phyloP scores from a whole-genome alignment of 2,888 invertebrate species.

The Boloria euphrosyne region DNA sequence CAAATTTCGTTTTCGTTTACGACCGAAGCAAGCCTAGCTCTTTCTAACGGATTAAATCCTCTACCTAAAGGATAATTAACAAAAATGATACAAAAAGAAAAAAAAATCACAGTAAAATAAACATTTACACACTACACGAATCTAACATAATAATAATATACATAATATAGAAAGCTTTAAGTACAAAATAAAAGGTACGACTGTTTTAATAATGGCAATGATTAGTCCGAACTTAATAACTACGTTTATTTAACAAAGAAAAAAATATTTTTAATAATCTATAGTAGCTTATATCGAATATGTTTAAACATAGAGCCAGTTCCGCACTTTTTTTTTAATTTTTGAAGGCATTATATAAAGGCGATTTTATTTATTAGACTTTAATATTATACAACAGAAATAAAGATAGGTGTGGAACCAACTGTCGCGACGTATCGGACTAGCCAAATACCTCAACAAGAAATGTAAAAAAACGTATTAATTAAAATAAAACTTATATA shows the following conservation, averaged over 20 bases:
- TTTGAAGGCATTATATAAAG: slow-evolving; percentile 9
- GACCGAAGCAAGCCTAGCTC: slow-evolving; percentile 59
- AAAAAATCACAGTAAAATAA: slow-evolving; percentile 75
- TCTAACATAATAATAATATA: slow-evolving; percentile 42
- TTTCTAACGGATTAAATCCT: slow-evolving; percentile 71
- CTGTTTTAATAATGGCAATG: slow-evolving; percentile 67
- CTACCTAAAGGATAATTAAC: slow-evolving; percentile 54
- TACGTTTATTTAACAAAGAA: slow-evolving; percentile 23
- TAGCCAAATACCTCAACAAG: slow-evolving; percentile 62
- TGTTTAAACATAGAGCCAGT: not conserved
- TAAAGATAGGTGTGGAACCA: slow-evolving; percentile 26
- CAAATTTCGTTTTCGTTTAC: slow-evolving; percentile 37
- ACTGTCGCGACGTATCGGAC: slow-evolving; percentile 57
- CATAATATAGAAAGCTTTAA: slow-evolving; percentile 43
- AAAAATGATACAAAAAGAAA: slow-evolving; percentile 57
- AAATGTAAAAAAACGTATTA: slow-evolving; percentile 27
- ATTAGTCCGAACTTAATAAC: slow-evolving; percentile 62
- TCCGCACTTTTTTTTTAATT: slow-evolving; percentile 12
- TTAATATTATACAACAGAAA: slow-evolving; percentile 12
- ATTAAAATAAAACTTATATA: slow-evolving; percentile 39
- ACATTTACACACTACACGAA: slow-evolving; percentile 58
- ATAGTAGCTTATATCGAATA: not conserved
- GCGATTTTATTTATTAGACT: not conserved
- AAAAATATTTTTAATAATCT: slow-evolving; percentile 12
- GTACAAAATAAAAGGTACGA: slow-evolving; percentile 59